Conservation (phyloP, 2,113 vertebrate genomes). For the Trematomus loennbergii region DNA sequence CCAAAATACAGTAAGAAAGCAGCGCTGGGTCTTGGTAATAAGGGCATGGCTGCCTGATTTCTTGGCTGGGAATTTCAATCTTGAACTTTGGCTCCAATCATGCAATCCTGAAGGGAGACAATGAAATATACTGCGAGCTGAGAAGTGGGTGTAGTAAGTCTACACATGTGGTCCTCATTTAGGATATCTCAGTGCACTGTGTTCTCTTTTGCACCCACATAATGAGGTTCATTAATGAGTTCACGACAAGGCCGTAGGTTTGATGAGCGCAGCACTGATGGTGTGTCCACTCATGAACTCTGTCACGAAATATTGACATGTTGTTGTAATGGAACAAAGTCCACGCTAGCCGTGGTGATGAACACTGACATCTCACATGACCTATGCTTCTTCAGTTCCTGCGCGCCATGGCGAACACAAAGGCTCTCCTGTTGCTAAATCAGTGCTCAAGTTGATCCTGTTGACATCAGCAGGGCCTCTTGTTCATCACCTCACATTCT, state of each 20-base stretch:
- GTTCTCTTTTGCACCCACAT: constrained; percentile 16
- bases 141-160: constrained; percentile 58
- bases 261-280: constrained; percentile 37
- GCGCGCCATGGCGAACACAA: constrained; percentile 54
- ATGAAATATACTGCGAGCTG: constrained; percentile 48
- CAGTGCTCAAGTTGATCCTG: constrained; percentile 53
- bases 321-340: constrained; percentile 60
- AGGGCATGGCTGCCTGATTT: constrained; percentile 49
- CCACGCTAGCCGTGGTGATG: constrained; percentile 50
- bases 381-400: constrained; percentile 48
- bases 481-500: constrained; percentile 29
- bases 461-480: constrained; percentile 62
- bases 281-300: constrained; percentile 44
- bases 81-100: constrained; percentile 37
- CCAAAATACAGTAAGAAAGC: constrained; percentile 44
- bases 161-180: constrained; percentile 62
- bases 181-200: constrained; percentile 11
- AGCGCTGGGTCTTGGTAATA: constrained; percentile 36
- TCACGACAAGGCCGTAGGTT: background rate
- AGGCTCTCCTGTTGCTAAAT: constrained; percentile 60
- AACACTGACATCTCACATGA: constrained; percentile 75
- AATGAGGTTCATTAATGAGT: constrained; percentile 32
- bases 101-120: constrained; percentile 39
- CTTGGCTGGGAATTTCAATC: constrained; percentile 56
- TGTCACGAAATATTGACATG: constrained; percentile 63